Evolutionary conservation across 2,888 invertebrate genomes (phyloP).

Genomic region (Cerastis leucographa): DNA sequence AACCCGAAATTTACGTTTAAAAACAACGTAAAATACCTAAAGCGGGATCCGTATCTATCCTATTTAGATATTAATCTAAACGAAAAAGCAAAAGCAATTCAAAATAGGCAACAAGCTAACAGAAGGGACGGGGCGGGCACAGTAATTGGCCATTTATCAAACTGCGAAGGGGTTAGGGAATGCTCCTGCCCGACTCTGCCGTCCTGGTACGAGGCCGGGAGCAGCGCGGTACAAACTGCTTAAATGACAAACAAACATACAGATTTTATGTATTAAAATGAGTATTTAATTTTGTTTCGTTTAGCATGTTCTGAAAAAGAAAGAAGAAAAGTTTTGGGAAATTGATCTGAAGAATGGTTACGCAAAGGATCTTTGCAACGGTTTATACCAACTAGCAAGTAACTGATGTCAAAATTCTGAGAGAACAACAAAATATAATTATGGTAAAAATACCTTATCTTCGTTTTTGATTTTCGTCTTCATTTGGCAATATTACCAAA

Average conservation of each 20-base stretch:
- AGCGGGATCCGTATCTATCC: slow-evolving; percentile 90
- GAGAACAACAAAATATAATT: not conserved
- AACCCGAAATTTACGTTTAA: slow-evolving; percentile 89
- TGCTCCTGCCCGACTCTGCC: slow-evolving; percentile 82
- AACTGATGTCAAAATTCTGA: not conserved
- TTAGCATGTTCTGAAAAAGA: slow-evolving; percentile 15
- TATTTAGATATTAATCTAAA: slow-evolving; percentile 91
- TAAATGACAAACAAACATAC: slow-evolving; percentile 79
- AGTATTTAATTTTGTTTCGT: slow-evolving; percentile 57
- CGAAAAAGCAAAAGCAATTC: slow-evolving; percentile 91
- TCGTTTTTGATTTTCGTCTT: not conserved
- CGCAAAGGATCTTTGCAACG: not conserved
- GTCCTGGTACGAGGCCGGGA: slow-evolving; percentile 80
- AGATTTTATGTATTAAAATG: slow-evolving; percentile 64
- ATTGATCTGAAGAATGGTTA: not conserved
- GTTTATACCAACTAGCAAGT: not conserved
- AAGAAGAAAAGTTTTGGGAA: not conserved
- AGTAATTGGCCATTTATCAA: slow-evolving; percentile 92
- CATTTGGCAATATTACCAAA: not conserved
- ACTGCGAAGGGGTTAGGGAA: slow-evolving; percentile 90
- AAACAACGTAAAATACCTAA: slow-evolving; percentile 90
- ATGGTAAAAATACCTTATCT: not conserved
- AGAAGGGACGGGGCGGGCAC: slow-evolving; percentile 88
- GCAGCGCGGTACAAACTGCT: slow-evolving; percentile 65
- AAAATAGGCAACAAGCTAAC: slow-evolving; percentile 91